These are phyloP conservation scores for Mormoops blainvillei DNA, from an alignment of 2,113 vertebrate species.

Conservation along the genomic window DNA sequence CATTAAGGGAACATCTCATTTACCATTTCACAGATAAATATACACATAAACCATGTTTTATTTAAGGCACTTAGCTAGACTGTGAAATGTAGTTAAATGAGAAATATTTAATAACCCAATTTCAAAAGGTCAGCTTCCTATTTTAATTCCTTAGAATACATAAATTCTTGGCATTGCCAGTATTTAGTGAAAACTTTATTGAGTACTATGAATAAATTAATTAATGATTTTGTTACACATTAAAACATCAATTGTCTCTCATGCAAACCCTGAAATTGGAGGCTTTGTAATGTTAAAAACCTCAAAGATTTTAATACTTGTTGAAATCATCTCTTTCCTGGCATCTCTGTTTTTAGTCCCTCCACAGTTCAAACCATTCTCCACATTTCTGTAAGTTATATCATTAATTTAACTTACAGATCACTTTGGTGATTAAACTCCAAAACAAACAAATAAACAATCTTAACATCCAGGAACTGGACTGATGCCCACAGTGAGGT, in stretches of 20 bases:
- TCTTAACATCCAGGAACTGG: neutral
- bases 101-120: constrained; percentile 61
- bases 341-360: neutral
- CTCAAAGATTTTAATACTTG: neutral
- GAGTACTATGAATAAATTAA: constrained; percentile 46
- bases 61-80: constrained; percentile 46
- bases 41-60: constrained; percentile 62
- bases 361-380: neutral
- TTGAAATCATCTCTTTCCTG: neutral
- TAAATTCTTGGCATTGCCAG: constrained; percentile 48
- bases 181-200: constrained; percentile 55
- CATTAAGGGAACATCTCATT: constrained; percentile 52
- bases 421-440: neutral
- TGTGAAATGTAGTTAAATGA: constrained; percentile 50
- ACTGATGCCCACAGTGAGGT: neutral
- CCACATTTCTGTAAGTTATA: neutral
- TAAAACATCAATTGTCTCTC: constrained; percentile 7
- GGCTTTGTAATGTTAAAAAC: neutral
- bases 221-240: constrained; percentile 1
- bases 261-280: constrained; percentile 2
- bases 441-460: neutral
- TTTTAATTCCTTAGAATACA: constrained; percentile 48
- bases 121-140: constrained; percentile 66
- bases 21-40: constrained; percentile 59
- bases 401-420: neutral